A percentile compares a stretch with the other conserved stretches of the same genome.
phyloP scores from a whole-genome alignment of 2,888 invertebrate species.

The Clunio marinus region DNA sequence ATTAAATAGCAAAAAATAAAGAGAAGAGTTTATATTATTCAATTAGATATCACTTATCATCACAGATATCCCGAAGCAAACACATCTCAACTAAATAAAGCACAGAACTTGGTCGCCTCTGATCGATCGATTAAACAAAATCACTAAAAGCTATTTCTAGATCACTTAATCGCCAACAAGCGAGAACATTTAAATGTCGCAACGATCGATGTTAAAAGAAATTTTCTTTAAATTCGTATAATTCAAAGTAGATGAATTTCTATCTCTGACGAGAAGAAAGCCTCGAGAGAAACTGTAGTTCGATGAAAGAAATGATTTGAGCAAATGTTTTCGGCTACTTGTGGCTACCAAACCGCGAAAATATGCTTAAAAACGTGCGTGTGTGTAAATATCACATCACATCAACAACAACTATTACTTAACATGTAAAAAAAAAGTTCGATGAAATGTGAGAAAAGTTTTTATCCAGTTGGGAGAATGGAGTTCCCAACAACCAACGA shows the following conservation, averaged over 20 bases:
- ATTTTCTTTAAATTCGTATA: too few species aligned
- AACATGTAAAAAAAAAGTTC: not conserved
- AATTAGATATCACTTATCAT: too few species aligned
- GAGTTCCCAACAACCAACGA: conserved; percentile 15
- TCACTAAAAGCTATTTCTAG: not conserved
- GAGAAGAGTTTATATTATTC: too few species aligned
- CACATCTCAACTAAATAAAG: too few species aligned
- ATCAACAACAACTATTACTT: conserved; percentile 3
- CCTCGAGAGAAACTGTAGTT: not conserved
- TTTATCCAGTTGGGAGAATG: not conserved
- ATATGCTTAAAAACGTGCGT: not conserved
- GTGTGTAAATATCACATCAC: not conserved
- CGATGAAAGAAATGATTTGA: not conserved
- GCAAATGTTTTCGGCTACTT: not conserved
- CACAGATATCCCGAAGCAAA: too few species aligned
- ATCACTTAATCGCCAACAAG: not conserved
- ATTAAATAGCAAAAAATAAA: not conserved
- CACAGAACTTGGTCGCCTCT: too few species aligned
- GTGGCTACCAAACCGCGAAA: not conserved
- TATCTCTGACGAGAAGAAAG: not conserved
- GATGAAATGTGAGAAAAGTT: not conserved
- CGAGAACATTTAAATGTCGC: not conserved
- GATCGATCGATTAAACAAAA: not conserved
- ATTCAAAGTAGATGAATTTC: not conserved
- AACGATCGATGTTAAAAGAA: not conserved